Evolutionary conservation across 2,797 vertebrate species (phyloP), one percentile per base, ranked within the genome.

Genomic region (Oryzias dopingdopingensis): DNA sequence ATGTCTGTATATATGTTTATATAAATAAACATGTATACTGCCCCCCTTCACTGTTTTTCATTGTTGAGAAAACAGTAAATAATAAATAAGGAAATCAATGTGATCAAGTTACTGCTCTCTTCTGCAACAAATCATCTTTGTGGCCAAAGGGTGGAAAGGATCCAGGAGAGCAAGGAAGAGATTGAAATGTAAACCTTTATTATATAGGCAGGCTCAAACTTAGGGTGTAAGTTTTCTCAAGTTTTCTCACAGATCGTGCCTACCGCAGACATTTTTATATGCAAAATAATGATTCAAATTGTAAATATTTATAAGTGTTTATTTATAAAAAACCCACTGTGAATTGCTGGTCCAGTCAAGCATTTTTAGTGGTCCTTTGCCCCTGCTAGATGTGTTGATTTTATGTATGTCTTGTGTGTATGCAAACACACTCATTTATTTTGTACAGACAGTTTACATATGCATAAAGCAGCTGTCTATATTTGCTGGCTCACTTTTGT

Each of bases 101-200:
- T 15, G 68, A 85, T 89, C 63, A 68, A 70, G 81, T 88, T 83
- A 84, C 82, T 47, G 42, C 72, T 80, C 67, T 74, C 62, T 62
- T 64, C 84, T 80, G 68, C 53, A 81, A 73, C 70, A 78, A 89
- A 82, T 60, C 54, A 58, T 46, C 49, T 46, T 42, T 52, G 65
- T 73, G 59, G 53, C 54, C 56, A 54, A 53, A 78, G 63, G 53
- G 71, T 70, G 42, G 41, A 56, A 69, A 67, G 14, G 23, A 72
- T 57, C 63, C 43, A 72, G 50, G 72, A 43, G 57, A 26, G 41
- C 23, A 42, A 49, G 2, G 52, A 24, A 56, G 44, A 58, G 12
- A 73, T 26, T 62, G 47, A 55, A 50, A 71, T 62, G 50, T 67
- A 70, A 67, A 71, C 52, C 44, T 53, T 37, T 37, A 58, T 53